These are phyloP conservation scores for Nomada hirtipes DNA, from an alignment of 2,888 invertebrate species.

Conservation along the genomic window DNA sequence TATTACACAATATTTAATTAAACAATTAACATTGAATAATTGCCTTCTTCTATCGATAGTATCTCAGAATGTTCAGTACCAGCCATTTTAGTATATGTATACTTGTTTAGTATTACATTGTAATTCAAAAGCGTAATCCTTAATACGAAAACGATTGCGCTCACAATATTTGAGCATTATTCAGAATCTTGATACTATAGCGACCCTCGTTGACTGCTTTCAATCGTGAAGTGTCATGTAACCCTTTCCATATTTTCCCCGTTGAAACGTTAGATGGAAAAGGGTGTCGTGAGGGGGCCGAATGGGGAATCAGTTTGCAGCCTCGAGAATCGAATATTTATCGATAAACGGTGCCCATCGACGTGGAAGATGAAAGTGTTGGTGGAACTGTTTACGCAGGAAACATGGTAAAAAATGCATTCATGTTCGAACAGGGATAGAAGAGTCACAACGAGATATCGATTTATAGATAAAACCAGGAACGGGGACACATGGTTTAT, in stretches of 20 bases:
- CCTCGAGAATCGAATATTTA: conserved; percentile 40
- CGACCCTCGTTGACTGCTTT: not conserved
- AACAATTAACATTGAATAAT: too few relatives aligned
- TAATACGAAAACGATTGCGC: too few relatives aligned
- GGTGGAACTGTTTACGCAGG: conserved; percentile 57
- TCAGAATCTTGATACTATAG: not conserved
- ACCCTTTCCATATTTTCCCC: conserved; percentile 18
- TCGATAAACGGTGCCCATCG: conserved; percentile 31
- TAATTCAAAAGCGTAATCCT: too few relatives aligned
- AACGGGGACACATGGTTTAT: conserved; percentile 47
- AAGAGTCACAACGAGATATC: conserved; percentile 36
- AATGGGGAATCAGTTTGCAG: conserved; percentile 14
- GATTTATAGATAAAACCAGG: conserved; percentile 51
- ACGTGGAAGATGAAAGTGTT: conserved; percentile 44
- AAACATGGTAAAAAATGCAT: conserved; percentile 28
- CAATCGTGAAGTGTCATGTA: not conserved
- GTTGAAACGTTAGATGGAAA: not conserved
- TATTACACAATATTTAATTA: too few relatives aligned
- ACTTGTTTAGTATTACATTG: too few relatives aligned
- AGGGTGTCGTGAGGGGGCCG: conserved; percentile 7
- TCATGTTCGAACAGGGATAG: conserved; percentile 3
- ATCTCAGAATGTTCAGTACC: too few relatives aligned
- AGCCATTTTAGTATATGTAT: too few relatives aligned
- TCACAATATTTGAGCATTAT: too few relatives aligned
- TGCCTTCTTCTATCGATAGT: too few relatives aligned